These are phyloP conservation scores for Upupa epops DNA, from an alignment of 2,113 vertebrate genomes.

Conservation along the genomic window DNA sequence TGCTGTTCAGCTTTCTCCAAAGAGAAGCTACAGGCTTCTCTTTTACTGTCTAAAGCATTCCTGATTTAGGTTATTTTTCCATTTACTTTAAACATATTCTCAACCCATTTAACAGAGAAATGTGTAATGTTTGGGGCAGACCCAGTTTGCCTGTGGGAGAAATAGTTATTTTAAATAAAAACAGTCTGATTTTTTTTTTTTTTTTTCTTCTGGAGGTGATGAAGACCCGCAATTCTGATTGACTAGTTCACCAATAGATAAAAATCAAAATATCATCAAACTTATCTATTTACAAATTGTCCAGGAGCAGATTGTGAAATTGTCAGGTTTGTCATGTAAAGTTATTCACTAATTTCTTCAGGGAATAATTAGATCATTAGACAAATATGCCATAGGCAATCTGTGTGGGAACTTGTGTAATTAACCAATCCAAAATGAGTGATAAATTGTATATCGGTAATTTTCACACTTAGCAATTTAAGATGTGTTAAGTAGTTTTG, in stretches of 20 bases:
- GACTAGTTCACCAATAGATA: slow-evolving; percentile 70
- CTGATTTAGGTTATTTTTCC: slow-evolving; percentile 36
- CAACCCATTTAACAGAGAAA: slow-evolving; percentile 50
- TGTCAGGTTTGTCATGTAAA: slow-evolving; percentile 69
- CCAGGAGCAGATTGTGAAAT: slow-evolving; percentile 66
- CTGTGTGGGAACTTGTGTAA: slow-evolving; percentile 68
- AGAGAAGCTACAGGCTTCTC: not conserved
- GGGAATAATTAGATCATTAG: slow-evolving; percentile 67
- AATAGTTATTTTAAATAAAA: slow-evolving; percentile 62
- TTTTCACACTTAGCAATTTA: slow-evolving; percentile 67
- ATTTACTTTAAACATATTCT: slow-evolving; percentile 59
- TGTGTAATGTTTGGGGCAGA: slow-evolving; percentile 65
- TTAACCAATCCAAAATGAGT: slow-evolving; percentile 72
- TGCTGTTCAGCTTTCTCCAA: not conserved
- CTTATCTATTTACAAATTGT: slow-evolving; percentile 69
- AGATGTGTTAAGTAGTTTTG: slow-evolving; percentile 67
- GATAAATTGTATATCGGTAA: slow-evolving; percentile 70
- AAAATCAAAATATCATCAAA: slow-evolving; percentile 72
- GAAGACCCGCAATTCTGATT: slow-evolving; percentile 65
- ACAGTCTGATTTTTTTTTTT: slow-evolving; percentile 56
- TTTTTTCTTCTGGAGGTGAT: slow-evolving; percentile 62
- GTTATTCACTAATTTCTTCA: slow-evolving; percentile 71
- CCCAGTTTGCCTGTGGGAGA: slow-evolving; percentile 62
- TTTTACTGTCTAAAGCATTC: not conserved
- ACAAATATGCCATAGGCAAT: slow-evolving; percentile 70